Conservation (phyloP, 2,888 invertebrate genomes). For the Drosophila acutilabella region DNA sequence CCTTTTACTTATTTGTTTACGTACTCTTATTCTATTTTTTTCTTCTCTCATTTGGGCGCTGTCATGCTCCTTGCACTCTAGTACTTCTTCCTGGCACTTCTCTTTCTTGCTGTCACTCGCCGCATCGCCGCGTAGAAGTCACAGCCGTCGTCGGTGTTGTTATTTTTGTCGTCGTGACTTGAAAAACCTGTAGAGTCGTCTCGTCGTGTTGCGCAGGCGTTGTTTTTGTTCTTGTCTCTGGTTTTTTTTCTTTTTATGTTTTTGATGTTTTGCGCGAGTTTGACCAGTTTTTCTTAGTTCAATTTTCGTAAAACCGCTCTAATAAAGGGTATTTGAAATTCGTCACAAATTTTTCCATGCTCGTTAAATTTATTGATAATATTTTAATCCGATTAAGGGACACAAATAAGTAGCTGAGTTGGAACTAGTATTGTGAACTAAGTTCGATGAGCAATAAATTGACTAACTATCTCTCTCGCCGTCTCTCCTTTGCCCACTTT, state of each 20-base stretch:
- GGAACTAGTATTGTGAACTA: slow-evolving; percentile 19
- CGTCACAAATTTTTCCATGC: background rate
- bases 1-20: slow-evolving; percentile 54
- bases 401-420: background rate
- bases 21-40: slow-evolving; percentile 36
- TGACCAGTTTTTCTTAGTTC: slow-evolving; percentile 60
- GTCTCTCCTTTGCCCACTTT: background rate
- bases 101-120: slow-evolving; percentile 47
- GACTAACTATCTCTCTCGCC: slow-evolving; percentile 6
- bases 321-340: slow-evolving; percentile 17
- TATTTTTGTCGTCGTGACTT: slow-evolving; percentile 43
- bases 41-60: slow-evolving; percentile 21
- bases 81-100: slow-evolving; percentile 1
- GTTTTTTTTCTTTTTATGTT: slow-evolving; percentile 28
- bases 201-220: slow-evolving; percentile 68
- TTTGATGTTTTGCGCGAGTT: slow-evolving; percentile 63
- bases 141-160: slow-evolving; percentile 32
- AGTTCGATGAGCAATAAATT: slow-evolving; percentile 24
- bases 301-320: background rate
- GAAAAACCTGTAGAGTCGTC: slow-evolving; percentile 74
- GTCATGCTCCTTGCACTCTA: slow-evolving; percentile 61
- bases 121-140: slow-evolving; percentile 48
- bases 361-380: slow-evolving; percentile 29
- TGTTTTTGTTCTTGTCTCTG: slow-evolving; percentile 40
- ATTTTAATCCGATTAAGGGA: slow-evolving; percentile 53